A percentile compares a stretch with the other conserved stretches of the same genome.
Evolutionary conservation across 2,888 invertebrate species (phyloP).

Genomic region (Drosophila meridionalis): DNA sequence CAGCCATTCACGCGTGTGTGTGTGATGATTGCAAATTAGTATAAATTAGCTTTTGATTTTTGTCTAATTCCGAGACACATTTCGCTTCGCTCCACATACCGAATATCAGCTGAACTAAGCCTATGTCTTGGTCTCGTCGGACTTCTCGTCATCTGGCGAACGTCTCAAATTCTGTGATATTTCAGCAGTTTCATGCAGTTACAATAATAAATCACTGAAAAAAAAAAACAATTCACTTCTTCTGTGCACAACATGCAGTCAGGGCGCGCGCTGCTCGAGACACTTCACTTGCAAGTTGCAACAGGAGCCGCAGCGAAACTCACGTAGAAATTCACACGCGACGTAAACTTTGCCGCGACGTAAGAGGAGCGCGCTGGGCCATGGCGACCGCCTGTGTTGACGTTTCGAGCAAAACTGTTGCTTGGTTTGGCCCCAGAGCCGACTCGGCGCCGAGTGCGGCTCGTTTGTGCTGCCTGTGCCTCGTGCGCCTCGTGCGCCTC

Average conservation of each 20-base stretch:
- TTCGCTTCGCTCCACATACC: not conserved
- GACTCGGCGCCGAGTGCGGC: constrained; percentile 6
- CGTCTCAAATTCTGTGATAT: constrained; percentile 40
- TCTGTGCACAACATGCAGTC: not conserved
- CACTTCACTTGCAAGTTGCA: constrained; percentile 19
- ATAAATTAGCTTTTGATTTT: constrained; percentile 55
- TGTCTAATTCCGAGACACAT: constrained; percentile 12
- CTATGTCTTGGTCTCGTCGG: constrained; percentile 47
- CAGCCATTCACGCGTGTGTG: constrained; percentile 23
- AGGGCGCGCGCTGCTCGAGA: not conserved
- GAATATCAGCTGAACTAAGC: not conserved
- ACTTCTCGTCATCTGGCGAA: not conserved
- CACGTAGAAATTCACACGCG: constrained; percentile 50
- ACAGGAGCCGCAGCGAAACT: constrained; percentile 10
- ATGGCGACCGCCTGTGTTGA: constrained; percentile 72
- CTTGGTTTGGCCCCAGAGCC: constrained; percentile 31
- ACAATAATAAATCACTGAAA: constrained; percentile 19
- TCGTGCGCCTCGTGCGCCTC: constrained; percentile 17
- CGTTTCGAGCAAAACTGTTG: constrained; percentile 77
- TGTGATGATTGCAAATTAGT: constrained; percentile 69
- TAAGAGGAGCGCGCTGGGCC: constrained; percentile 27
- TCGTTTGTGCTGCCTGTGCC: not conserved
- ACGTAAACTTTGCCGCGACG: constrained; percentile 27
- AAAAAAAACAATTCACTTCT: constrained; percentile 22
- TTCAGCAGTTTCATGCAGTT: constrained; percentile 9